Percentiles rank a stretch among this genome's conserved stretches.
These are phyloP conservation scores for Zaprionus gabonicus DNA, from an alignment of 1,140 invertebrate genomes.

Conservation along the genomic window DNA sequence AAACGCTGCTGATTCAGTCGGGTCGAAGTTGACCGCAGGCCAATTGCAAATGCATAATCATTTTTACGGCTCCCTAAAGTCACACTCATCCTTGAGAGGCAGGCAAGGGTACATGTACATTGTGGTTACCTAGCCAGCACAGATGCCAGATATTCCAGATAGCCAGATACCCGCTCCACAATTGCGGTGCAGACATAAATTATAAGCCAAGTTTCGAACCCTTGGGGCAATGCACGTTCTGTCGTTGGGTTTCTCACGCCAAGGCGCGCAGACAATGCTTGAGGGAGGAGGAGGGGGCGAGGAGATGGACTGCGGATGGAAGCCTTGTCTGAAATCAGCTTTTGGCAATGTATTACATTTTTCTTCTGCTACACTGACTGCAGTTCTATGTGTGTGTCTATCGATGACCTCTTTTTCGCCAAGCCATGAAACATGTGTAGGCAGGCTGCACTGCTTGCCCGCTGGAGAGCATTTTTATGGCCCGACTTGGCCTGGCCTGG, in stretches of 20 bases:
- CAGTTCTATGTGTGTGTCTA: slow-evolving; percentile 57
- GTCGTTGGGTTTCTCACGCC: slow-evolving; percentile 61
- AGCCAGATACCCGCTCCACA: slow-evolving; percentile 47
- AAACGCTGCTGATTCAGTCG: background rate
- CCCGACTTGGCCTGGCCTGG: slow-evolving; percentile 28
- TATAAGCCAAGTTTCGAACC: slow-evolving; percentile 65
- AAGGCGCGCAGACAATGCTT: slow-evolving; percentile 13
- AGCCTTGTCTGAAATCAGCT: slow-evolving; percentile 50
- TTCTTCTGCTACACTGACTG: slow-evolving; percentile 19
- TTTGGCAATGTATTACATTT: slow-evolving; percentile 43
- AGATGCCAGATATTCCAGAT: slow-evolving; percentile 7
- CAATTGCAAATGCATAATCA: slow-evolving; percentile 58
- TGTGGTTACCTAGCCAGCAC: background rate
- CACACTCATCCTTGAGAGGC: slow-evolving; percentile 71
- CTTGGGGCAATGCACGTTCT: slow-evolving; percentile 75
- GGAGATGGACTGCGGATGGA: background rate
- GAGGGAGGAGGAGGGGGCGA: background rate
- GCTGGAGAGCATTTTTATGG: slow-evolving; percentile 43
- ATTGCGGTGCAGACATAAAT: slow-evolving; percentile 69
- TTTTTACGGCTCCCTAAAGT: slow-evolving; percentile 65
- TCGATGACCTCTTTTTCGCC: slow-evolving; percentile 69
- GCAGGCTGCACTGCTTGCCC: slow-evolving; percentile 51
- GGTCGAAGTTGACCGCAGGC: slow-evolving; percentile 48
- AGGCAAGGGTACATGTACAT: slow-evolving; percentile 46
- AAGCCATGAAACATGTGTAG: slow-evolving; percentile 59